These are phyloP conservation scores for Thripadectes ignobilis DNA, from an alignment of 2,797 vertebrate species.

Conservation along the genomic window DNA sequence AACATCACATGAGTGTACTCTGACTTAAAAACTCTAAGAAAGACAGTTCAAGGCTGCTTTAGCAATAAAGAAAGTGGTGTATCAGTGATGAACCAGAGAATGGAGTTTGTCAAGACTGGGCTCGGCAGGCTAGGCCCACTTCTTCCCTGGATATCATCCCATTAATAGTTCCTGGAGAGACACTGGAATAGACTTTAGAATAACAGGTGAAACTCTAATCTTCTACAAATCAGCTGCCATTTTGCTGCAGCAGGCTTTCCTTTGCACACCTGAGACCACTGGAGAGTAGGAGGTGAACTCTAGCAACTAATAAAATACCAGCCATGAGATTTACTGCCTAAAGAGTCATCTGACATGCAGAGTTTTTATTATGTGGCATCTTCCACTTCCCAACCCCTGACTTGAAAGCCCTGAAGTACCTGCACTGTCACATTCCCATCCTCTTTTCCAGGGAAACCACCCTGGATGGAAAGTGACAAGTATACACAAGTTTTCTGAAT, in stretches of 20 bases:
- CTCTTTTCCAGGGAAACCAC: neutral
- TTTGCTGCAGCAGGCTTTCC: neutral
- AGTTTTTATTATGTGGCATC: neutral
- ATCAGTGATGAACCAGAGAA: neutral
- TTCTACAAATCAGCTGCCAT: neutral
- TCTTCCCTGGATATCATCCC: neutral
- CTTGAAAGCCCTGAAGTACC: neutral
- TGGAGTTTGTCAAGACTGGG: neutral
- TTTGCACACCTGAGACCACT: neutral
- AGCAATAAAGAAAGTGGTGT: neutral
- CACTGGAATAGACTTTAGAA: neutral
- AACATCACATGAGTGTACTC: neutral
- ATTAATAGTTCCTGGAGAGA: neutral
- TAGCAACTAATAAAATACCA: neutral
- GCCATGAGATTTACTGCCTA: neutral
- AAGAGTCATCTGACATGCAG: neutral
- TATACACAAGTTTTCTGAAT: neutral
- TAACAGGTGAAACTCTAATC: neutral
- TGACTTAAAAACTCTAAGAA: neutral
- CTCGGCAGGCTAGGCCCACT: neutral
- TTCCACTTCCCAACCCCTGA: neutral
- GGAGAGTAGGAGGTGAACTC: neutral
- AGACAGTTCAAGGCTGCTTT: neutral
- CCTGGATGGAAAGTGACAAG: neutral
- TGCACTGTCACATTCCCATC: neutral